These are phyloP conservation scores for Xenopus borealis DNA, from an alignment of 2,113 vertebrate genomes.

Conservation along the genomic window DNA sequence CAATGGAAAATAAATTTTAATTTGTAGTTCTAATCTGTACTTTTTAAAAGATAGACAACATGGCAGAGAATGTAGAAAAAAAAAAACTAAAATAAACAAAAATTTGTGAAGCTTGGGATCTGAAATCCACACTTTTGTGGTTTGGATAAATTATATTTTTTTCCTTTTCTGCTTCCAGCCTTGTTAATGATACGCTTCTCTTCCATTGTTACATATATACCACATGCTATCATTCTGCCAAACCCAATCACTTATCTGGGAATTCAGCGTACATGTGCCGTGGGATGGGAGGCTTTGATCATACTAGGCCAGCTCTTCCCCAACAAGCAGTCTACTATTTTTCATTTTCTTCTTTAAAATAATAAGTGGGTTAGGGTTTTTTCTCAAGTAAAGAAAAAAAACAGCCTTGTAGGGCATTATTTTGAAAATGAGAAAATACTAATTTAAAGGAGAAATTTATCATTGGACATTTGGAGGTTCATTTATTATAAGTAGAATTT, in stretches of 20 bases:
- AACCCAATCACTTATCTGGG: constrained; percentile 37
- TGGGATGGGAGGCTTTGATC: constrained; percentile 28
- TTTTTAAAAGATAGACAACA: neutral
- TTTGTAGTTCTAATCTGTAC: neutral
- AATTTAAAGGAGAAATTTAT: no score
- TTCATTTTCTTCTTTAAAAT: neutral
- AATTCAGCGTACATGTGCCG: constrained; percentile 17
- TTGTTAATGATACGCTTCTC: constrained; percentile 33
- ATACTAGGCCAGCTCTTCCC: constrained; percentile 19
- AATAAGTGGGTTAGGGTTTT: no score
- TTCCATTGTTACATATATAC: constrained; percentile 33
- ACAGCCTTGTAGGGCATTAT: no score
- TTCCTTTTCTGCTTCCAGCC: constrained; percentile 30
- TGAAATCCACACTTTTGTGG: constrained; percentile 36
- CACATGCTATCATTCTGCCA: constrained; percentile 23
- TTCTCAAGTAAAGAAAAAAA: no score
- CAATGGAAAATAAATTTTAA: constrained; percentile 1
- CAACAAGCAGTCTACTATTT: constrained; percentile 15
- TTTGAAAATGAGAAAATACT: no score
- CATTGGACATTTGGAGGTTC: no score
- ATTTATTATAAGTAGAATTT: no score
- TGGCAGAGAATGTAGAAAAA: constrained; percentile 5
- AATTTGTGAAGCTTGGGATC: neutral
- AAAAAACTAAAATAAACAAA: neutral
- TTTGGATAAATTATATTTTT: constrained; percentile 34